Base-by-base conservation (phyloP, 2,888 invertebrate species). In the Syrphus vitripennis region DNA sequence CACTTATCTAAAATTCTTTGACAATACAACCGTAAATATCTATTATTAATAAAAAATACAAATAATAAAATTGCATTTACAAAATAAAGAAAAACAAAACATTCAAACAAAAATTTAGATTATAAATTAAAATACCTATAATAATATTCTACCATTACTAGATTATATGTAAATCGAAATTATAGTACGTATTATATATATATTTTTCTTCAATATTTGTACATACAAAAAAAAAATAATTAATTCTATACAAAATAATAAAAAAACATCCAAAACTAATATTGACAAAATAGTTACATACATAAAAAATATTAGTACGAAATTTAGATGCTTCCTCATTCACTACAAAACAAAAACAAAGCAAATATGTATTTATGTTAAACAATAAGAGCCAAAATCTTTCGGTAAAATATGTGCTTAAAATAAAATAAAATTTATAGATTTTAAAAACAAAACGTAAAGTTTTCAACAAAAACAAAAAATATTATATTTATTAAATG, bases 1-100 rank as follows among this genome's bases (percentile, higher is more conserved):
- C 67, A 83, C 83, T 84, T 76, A 80, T 87, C 87, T 87, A 83
- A 87, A 87, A 83, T 69, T 87, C 87, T 87, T 87, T 87, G 87
- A 87, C 87, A 87, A 87, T 87, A 87, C 87, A 87, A 79, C 77
- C 82, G 40, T 55, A 74, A 59, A 37, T 74, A 86, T 78, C 86
- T 78, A 78, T 63, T 70, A 65, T 50, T 50, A 83, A 79, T 57
- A 61, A 53, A 72, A 7, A 67, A 26, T 31, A 76, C 21, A 70
- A 77, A 40, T 69, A 63, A 34, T 45, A 82, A 78, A 70, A 82
- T 50, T 82, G 82, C 86, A 86, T 86, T 86, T 86, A 86, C 86
- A 82, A 86, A 61, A 57, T 55, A 45, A 69, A 72, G 14, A 57
- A 26, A 50, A 59, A 72, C 40, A 34, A 74, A 34, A 9, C 7